Evolutionary conservation across 1,140 invertebrate species (phyloP).

Genomic region (Anoplophora glabripennis): DNA sequence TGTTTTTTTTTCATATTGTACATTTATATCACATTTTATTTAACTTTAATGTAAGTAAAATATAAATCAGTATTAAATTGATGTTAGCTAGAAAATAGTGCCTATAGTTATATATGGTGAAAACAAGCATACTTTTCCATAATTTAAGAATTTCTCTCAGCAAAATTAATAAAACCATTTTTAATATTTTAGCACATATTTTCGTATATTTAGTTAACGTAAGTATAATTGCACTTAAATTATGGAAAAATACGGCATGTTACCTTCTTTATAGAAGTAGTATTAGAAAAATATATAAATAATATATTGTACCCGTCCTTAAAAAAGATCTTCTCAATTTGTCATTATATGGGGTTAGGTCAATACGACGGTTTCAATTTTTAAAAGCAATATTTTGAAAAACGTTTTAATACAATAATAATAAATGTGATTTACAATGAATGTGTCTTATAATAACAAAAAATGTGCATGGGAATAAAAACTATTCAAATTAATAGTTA

Average conservation of each 20-base stretch:
- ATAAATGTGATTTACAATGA: slow-evolving; percentile 15
- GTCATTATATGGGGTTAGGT: too few relatives aligned
- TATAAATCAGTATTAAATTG: too few relatives aligned
- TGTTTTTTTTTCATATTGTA: too few relatives aligned
- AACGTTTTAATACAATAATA: neutral
- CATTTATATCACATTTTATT: too few relatives aligned
- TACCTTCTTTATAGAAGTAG: neutral
- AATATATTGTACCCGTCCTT: slow-evolving; percentile 2
- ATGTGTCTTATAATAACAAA: slow-evolving; percentile 16
- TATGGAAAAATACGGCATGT: neutral
- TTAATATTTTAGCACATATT: slow-evolving; percentile 1
- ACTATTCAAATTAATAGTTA: neutral
- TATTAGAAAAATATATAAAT: slow-evolving; percentile 7
- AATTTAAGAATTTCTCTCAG: neutral
- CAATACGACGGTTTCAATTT: too few relatives aligned
- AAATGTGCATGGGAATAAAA: slow-evolving; percentile 7
- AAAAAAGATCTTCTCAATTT: too few relatives aligned
- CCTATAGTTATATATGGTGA: too few relatives aligned
- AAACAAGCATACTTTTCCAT: too few relatives aligned
- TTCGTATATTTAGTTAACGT: neutral
- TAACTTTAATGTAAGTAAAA: neutral
- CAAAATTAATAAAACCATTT: neutral
- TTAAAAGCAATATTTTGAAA: too few relatives aligned
- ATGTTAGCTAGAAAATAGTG: too few relatives aligned
- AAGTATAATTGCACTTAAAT: neutral